Evolutionary conservation across 2,888 invertebrate species (phyloP).

Genomic region (Uropetala carovei): DNA sequence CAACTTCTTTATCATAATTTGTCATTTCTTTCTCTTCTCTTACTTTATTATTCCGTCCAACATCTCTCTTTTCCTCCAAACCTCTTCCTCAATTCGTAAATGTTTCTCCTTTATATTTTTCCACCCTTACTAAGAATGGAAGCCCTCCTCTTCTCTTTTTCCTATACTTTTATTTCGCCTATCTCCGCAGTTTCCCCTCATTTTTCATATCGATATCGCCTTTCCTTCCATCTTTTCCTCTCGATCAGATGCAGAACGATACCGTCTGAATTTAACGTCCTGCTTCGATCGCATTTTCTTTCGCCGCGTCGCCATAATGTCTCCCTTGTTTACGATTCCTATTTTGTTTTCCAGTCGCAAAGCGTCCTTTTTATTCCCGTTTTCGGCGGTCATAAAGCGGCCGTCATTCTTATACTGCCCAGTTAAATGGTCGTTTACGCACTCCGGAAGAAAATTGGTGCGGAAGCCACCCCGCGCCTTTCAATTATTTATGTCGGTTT

Average conservation of each 20-base stretch:
- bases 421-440: not conserved
- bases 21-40: no score
- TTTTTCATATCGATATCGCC: no score
- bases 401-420: not conserved
- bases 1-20: no score
- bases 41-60: no score
- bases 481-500: not conserved
- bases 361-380: not conserved
- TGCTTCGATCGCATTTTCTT: not conserved
- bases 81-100: no score
- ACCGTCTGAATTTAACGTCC: not conserved
- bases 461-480: not conserved
- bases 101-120: no score
- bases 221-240: not conserved
- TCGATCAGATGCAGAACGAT: not conserved
- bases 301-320: not conserved
- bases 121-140: no score
- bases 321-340: not conserved
- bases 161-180: no score
- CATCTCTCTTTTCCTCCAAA: no score
- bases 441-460: not conserved
- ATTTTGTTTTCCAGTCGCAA: conserved; percentile 2
- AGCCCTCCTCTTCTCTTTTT: no score
- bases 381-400: not conserved
- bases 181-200: no score